Base-by-base conservation (phyloP, 2,113 vertebrate species). In the Pomatostomus ruficeps region DNA sequence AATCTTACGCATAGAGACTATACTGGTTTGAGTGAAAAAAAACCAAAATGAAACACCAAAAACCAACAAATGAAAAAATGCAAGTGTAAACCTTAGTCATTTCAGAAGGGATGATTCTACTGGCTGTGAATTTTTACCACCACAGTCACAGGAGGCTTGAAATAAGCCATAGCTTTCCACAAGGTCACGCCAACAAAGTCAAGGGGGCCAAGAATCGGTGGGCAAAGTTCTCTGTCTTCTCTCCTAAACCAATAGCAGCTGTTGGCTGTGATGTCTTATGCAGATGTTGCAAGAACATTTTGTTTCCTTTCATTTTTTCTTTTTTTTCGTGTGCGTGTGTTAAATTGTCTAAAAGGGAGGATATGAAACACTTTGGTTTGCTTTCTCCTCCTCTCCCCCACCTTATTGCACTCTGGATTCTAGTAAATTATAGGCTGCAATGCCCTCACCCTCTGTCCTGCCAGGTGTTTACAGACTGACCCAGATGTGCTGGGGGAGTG, bases 231-330 rank as follows among this genome's bases (percentile, higher is more conserved):
- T 95, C 90, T 96, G 92, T 97, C 95, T 96, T 94, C 93, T 94
- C 94, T 96, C 91, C 93, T 97, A 97, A 96, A 96, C 96, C 96
- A 97, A 96, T 97, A 97, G 96, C 97, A 97, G 97, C 95, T 97
- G 96, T 97, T 97, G 97, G 96, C 94, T 92, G 95, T 96, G 97
- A 97, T 96, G 88, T 96, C 92, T 97, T 97, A 94, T 92, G 96
- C 94, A 96, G 96, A 97, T 91, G 96, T 94, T 91, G 58, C 76
- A 72, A 91, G 95, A 96, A 96, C 91, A 93, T 95, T 95, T 95
- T 95, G 81, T 94, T 96, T 94, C 74, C 84, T 91, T 88, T 91
- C 76, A n/a, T 77, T 90, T 90, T 67, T 38, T 49, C 58, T 35
- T 40, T 38, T 45, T 70, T 79, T 92, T 88, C 84, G 75, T 95